Evolutionary conservation across 2,113 vertebrate species (phyloP).

Genomic region (Ciconia boyciana): DNA sequence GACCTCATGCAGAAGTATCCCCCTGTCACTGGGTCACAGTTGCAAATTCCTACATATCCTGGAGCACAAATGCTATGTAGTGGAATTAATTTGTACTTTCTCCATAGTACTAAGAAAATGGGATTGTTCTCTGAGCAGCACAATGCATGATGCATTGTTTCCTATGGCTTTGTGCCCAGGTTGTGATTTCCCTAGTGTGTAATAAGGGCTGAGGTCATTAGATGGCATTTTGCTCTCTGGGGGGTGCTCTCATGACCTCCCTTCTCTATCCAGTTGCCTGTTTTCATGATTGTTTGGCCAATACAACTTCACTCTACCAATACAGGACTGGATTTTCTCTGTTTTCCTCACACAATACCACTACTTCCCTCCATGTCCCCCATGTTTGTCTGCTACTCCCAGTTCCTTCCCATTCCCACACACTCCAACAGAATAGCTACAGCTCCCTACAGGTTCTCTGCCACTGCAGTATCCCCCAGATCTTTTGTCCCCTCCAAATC

Average conservation of each 20-base stretch:
- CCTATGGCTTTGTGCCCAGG: constrained; percentile 1
- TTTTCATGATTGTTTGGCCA: background rate
- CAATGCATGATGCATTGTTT: constrained; percentile 1
- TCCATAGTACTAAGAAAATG: background rate
- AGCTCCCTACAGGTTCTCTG: background rate
- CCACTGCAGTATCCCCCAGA: background rate
- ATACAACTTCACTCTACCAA: background rate
- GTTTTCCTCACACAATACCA: background rate
- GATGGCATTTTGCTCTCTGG: constrained; percentile 5
- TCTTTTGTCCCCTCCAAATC: background rate
- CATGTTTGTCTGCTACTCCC: background rate
- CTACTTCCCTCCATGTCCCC: background rate
- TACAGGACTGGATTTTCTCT: background rate
- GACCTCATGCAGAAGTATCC: background rate
- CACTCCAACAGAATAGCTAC: background rate
- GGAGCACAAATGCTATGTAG: background rate
- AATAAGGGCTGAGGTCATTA: constrained; percentile 21
- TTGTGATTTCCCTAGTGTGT: background rate
- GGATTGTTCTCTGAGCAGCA: background rate
- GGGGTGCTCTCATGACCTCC: background rate
- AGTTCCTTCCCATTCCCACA: background rate
- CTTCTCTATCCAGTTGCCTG: background rate
- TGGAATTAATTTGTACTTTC: constrained; percentile 17
- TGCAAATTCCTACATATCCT: constrained; percentile 22
- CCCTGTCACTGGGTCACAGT: background rate